Conservation (phyloP, 1,140 invertebrate genomes). For the Dreissena rostriformis region DNA sequence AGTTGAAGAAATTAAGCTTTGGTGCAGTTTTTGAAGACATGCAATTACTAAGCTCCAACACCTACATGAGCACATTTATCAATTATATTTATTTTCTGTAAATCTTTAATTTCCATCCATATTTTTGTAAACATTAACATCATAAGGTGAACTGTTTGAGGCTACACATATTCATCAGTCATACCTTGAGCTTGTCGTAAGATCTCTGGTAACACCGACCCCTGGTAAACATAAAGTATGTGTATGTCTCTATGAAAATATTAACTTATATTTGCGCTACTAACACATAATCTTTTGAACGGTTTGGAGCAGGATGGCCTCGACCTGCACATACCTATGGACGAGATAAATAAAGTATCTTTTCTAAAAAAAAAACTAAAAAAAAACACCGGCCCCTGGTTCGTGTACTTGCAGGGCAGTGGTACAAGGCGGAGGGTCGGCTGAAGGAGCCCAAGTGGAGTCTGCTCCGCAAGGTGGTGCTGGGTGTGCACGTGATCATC, state of each 20-base stretch:
- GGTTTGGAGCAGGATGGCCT: not conserved
- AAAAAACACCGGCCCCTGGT: not conserved
- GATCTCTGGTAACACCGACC: not conserved
- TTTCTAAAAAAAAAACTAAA: too few relatives aligned
- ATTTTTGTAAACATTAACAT: too few relatives aligned
- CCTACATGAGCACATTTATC: too few relatives aligned
- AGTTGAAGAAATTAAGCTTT: too few relatives aligned
- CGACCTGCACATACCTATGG: not conserved
- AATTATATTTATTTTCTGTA: too few relatives aligned
- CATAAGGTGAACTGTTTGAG: too few relatives aligned
- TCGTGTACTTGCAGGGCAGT: conserved; percentile 24
- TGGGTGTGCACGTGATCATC: conserved; percentile 42
- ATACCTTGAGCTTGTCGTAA: too few relatives aligned
- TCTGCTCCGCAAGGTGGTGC: conserved; percentile 20
- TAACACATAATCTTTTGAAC: not conserved
- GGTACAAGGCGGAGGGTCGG: conserved; percentile 21
- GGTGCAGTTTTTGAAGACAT: too few relatives aligned
- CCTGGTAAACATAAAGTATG: not conserved
- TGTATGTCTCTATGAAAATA: not conserved
- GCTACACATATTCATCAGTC: too few relatives aligned
- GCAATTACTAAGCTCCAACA: too few relatives aligned
- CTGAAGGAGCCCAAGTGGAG: conserved; percentile 37
- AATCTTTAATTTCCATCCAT: too few relatives aligned
- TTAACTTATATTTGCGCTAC: not conserved
- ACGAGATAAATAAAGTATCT: not conserved